Conservation (phyloP, 2,113 vertebrate species). For the Nicator chloris region DNA sequence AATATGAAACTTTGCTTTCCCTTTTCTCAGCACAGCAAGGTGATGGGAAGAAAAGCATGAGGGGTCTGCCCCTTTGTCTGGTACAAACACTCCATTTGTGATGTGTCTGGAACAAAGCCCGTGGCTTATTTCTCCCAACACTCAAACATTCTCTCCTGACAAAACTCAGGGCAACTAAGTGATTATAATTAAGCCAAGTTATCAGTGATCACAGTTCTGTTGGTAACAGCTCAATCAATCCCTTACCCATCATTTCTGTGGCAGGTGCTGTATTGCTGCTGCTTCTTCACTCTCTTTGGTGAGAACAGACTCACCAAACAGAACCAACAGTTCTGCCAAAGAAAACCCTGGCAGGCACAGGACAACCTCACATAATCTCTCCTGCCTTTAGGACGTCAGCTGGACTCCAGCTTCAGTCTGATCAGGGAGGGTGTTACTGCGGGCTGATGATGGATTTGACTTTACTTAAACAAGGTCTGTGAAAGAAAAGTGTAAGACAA, state of each 20-base stretch:
- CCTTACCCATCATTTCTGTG: neutral
- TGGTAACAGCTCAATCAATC: neutral
- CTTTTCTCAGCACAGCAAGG: neutral
- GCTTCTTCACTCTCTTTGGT: neutral
- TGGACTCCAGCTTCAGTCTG: neutral
- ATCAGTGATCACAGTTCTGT: neutral
- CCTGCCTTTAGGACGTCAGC: neutral
- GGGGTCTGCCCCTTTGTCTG: neutral
- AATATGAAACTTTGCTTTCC: neutral
- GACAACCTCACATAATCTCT: neutral
- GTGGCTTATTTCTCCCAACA: neutral
- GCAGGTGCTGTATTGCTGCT: neutral
- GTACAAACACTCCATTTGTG: neutral
- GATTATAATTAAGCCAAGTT: neutral
- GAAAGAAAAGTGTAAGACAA: neutral
- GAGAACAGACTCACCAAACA: neutral
- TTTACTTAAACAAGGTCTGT: neutral
- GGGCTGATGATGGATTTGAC: neutral
- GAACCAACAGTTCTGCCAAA: neutral
- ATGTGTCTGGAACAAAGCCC: fast-evolving
- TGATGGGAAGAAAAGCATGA: neutral
- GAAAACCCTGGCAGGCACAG: neutral
- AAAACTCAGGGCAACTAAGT: neutral
- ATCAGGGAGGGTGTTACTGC: neutral
- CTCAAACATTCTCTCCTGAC: neutral